Evolutionary conservation across 1,140 invertebrate genomes (phyloP), one percentile per base, ranked within the genome.

Genomic region (Manduca sexta): DNA sequence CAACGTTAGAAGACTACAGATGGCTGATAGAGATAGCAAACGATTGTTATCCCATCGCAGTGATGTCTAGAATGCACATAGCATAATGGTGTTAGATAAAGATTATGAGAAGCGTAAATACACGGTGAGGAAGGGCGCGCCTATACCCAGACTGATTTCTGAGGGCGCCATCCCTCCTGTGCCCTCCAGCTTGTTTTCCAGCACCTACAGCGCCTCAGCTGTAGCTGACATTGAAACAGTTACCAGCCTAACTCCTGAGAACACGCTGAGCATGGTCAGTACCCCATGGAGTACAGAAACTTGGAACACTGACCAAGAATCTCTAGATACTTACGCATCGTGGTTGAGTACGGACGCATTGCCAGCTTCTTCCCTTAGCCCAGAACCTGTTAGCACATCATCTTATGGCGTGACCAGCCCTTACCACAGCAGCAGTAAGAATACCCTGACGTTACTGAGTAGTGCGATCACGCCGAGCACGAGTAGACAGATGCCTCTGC

Each of bases 31-130:
- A 81, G 11, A 52, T 73, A 13, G 81, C 76, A 1, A 59, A 61
- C 4, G 64, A 68, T 33, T 68, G 63, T 38, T 84, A 84, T 35
- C 80, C 80, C 1, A 59, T 84, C n/a, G 53, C 61, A 1, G 54
- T 60, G 35, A 74, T 84, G 71, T 72, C 76, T 0, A 71, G 64
- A 38, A 70, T 84, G 18, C 80, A 84, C 44, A 78, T 73, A 38
- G 71, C 68, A 1, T 81, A 39, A 68, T 26, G 14, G 14, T 34
- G 6, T 26, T 26, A 8, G 21, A 26, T 8, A 26, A 26, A 8
- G 21, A 26, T 26, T 26, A 26, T 26, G 21, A 26, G 21, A 26
- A 26, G 21, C 21, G 21, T 5, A 26, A 26, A 8, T 26, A 26
- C 8, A 5, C 8, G 4, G 8, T 5, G 21, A 26, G 8, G 4